Conservation (phyloP, 2,888 invertebrate genomes). For the Cantharis nigra region DNA sequence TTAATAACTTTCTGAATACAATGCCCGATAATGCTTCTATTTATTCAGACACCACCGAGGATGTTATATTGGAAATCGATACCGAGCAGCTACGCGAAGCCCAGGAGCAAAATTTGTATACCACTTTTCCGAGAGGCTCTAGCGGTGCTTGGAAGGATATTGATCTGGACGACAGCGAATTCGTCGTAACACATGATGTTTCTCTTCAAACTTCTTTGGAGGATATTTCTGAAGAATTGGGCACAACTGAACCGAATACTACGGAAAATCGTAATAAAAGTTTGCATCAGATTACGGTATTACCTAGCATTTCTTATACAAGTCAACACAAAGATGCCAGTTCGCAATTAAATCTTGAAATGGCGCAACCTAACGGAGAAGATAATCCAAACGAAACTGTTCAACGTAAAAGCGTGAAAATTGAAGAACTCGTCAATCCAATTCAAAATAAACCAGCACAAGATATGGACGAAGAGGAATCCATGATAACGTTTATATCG, state of each 20-base stretch:
- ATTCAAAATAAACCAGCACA: neutral
- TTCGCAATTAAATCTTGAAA: neutral
- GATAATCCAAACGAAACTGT: neutral
- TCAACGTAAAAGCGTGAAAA: constrained; percentile 1
- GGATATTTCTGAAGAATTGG: neutral
- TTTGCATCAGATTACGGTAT: neutral
- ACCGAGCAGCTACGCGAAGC: neutral
- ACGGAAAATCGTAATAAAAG: neutral
- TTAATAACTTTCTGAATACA: neutral
- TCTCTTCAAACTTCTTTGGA: constrained; percentile 17
- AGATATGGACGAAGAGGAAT: neutral
- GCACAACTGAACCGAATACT: neutral
- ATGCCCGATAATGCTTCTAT: neutral
- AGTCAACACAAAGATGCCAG: neutral
- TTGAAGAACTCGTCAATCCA: neutral
- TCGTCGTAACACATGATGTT: constrained; percentile 26
- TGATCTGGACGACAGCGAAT: constrained; percentile 5
- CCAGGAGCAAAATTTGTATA: neutral
- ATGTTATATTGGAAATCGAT: neutral
- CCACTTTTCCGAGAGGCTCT: neutral
- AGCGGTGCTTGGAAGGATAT: neutral
- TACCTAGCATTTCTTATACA: neutral
- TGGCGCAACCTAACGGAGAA: neutral
- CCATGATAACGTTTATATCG: neutral
- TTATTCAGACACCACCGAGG: neutral